Percentiles rank a stretch among this genome's conserved stretches.
Evolutionary conservation across 2,797 vertebrate genomes (phyloP).

Genomic region (Austrolebias charrua): DNA sequence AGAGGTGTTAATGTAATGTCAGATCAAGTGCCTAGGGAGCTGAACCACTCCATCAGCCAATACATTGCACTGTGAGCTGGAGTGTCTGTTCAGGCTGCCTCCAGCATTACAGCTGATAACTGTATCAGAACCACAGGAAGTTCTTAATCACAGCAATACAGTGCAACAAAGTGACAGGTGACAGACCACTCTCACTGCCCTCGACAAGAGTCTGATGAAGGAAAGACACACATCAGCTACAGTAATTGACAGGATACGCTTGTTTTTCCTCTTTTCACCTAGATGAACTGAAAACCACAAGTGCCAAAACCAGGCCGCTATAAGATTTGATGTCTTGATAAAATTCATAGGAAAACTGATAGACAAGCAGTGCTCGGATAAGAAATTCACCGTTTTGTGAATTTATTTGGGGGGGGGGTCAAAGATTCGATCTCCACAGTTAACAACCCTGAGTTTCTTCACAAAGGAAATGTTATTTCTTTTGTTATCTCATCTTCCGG

Average conservation of each 20-base stretch:
- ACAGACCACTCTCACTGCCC: slow-evolving; percentile 39
- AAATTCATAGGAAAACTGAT: background rate
- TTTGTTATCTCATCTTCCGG: too few species aligned
- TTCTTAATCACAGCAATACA: slow-evolving; percentile 61
- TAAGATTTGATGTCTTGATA: background rate
- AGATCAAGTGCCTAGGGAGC: slow-evolving; percentile 50
- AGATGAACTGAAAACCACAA: slow-evolving; percentile 22
- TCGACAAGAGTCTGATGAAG: slow-evolving; percentile 24
- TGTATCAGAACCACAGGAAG: slow-evolving; percentile 40
- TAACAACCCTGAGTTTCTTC: too few species aligned
- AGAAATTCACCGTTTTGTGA: too few species aligned
- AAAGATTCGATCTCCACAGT: too few species aligned
- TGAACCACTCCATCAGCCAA: slow-evolving; percentile 54
- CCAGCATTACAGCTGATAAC: slow-evolving; percentile 56
- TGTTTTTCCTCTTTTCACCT: slow-evolving; percentile 35
- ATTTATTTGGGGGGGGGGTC: too few species aligned
- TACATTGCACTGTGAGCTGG: slow-evolving; percentile 39
- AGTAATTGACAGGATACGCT: slow-evolving; percentile 34
- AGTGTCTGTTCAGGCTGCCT: slow-evolving; percentile 54
- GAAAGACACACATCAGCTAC: slow-evolving; percentile 31
- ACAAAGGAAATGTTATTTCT: too few species aligned
- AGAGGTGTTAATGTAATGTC: slow-evolving; percentile 60
- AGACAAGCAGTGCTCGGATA: too few species aligned
- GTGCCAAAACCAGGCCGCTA: background rate
- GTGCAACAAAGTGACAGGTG: slow-evolving; percentile 42